phyloP scores from a whole-genome alignment of 2,113 vertebrate genomes.

The Ifrita kowaldi region DNA sequence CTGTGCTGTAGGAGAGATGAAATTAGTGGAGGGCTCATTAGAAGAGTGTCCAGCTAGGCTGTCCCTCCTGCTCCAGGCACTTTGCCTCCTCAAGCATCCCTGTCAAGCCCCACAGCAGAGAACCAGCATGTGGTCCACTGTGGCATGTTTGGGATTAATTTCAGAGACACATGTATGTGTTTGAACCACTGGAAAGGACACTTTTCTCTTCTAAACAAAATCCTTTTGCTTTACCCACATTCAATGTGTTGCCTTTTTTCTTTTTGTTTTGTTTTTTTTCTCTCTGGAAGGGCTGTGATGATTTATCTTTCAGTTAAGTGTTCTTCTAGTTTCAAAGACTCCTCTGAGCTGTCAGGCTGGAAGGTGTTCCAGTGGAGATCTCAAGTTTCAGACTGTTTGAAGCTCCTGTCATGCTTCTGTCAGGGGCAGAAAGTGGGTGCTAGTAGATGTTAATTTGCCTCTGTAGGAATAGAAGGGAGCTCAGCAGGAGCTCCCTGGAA shows the following conservation, averaged over 20 bases:
- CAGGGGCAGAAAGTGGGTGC: neutral
- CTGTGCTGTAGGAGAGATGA: neutral
- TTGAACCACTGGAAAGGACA: neutral
- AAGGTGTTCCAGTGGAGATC: neutral
- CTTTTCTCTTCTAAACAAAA: neutral
- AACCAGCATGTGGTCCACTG: neutral
- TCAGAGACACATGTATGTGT: neutral
- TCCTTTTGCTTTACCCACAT: neutral
- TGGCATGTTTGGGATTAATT: neutral
- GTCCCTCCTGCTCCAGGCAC: neutral
- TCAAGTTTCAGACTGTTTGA: neutral
- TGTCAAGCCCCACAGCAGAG: neutral
- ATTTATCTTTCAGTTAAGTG: neutral
- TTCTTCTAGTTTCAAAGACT: neutral
- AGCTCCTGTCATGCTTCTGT: neutral
- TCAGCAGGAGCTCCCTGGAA: neutral
- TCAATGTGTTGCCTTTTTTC: neutral
- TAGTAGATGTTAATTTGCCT: neutral
- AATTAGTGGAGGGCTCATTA: neutral
- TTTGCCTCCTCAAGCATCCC: neutral
- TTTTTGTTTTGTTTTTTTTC: neutral
- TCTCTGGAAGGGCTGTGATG: neutral
- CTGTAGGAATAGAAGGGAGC: neutral
- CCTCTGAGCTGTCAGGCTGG: neutral
- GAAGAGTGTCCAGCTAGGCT: neutral